Evolutionary conservation across 2,888 invertebrate genomes (phyloP).

Genomic region (Uloborus plumipes): DNA sequence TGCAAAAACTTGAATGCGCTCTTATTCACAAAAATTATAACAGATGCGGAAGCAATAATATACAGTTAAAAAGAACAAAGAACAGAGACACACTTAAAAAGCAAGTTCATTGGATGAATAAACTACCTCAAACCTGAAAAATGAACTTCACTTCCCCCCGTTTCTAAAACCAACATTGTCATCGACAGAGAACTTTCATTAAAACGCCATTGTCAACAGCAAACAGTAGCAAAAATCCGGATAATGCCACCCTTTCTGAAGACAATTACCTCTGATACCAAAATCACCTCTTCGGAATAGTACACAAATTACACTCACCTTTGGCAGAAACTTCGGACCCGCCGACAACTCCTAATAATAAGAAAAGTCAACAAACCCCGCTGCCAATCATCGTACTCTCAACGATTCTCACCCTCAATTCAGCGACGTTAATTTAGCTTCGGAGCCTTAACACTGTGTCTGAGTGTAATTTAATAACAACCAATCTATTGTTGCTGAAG

Average conservation of each 20-base stretch:
- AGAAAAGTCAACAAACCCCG: constrained; percentile 29
- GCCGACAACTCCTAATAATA: constrained; percentile 8
- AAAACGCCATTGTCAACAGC: too few relatives aligned
- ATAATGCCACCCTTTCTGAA: constrained; percentile 10
- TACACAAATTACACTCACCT: constrained; percentile 4
- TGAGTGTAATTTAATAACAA: constrained; percentile 35
- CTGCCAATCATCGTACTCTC: not conserved
- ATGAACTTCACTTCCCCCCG: too few relatives aligned
- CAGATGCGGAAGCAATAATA: too few relatives aligned
- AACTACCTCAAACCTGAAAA: too few relatives aligned
- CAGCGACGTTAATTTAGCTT: constrained; percentile 8
- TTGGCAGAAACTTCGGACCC: not conserved
- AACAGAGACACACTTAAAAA: too few relatives aligned
- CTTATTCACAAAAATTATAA: too few relatives aligned
- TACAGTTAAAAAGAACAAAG: too few relatives aligned
- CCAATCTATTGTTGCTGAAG: constrained; percentile 14
- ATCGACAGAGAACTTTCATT: too few relatives aligned
- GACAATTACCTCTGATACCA: constrained; percentile 15
- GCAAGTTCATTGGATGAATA: too few relatives aligned
- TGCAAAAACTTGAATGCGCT: too few relatives aligned
- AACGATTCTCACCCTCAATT: not conserved
- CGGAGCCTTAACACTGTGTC: not conserved
- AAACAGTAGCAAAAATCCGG: not conserved
- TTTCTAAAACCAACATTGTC: too few relatives aligned
- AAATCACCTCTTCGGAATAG: constrained; percentile 4